Evolutionary conservation across 1,140 invertebrate species (phyloP), one percentile per base, ranked within the genome.

Genomic region (Protaetia brevitarsis): DNA sequence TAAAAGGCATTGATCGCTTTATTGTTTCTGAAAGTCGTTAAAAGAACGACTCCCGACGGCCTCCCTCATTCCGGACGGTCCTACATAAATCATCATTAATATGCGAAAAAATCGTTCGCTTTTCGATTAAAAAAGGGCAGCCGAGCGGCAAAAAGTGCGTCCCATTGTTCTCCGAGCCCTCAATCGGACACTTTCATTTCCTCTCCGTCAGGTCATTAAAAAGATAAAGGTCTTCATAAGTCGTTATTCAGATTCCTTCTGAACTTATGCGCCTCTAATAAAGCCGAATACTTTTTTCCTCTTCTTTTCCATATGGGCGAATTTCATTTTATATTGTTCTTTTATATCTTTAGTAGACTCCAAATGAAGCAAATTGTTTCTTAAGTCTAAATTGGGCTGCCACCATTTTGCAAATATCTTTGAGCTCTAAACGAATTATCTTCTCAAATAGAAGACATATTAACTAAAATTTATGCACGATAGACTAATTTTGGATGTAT

Each of bases 61-160:
- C 26, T 51, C n/a, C 11, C 19, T 23, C 41, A 21, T 51, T 51
- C 41, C 19, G 0, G 26, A 51, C 16, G 41, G 19, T 51, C 41
- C 41, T 51, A 51, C 41, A 51, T 51, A 51, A 51, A 51, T 51
- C 41, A 51, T 51, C 41, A 51, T 51, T 51, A 51, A 51, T 51
- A 51, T 51, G 41, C 41, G 41, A 51, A 51, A 51, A 51, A 51
- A 51, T 51, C 41, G 41, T 51, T 51, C 41, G 16, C 19, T 51
- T 51, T 51, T 51, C 41, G 41, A 51, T 51, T 51, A 51, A 51
- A 51, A 51, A 51, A 51, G 19, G 41, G 41, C 41, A 51, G 11
- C 19, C n/a, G 41, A 51, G 41, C 41, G 41, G 41, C 16, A 51
- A 21, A 51, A 51, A 16, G 41, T 51, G n/a, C n/a, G 41, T 51